These are phyloP conservation scores for Sebastes goodei DNA, from an alignment of 2,797 vertebrate species.

Conservation along the genomic window DNA sequence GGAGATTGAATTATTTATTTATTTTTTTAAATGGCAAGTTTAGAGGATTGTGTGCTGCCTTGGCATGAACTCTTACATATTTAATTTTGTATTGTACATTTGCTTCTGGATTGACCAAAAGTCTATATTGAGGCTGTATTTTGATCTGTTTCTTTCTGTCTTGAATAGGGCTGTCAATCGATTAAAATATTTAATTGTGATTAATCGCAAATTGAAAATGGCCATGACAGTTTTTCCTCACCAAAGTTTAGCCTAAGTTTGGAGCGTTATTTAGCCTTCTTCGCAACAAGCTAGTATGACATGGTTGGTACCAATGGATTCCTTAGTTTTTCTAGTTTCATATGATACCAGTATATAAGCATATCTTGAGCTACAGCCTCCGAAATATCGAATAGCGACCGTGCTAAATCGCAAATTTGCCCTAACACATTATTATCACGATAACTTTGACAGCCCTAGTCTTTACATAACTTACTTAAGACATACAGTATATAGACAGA, in stretches of 20 bases:
- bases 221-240: too few relatives aligned
- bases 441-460: neutral
- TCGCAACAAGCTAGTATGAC: accelerated
- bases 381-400: too few relatives aligned
- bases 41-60: neutral
- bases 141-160: neutral
- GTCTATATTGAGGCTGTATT: neutral
- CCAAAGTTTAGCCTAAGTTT: too few relatives aligned
- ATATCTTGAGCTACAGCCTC: too few relatives aligned
- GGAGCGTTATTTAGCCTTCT: too few relatives aligned
- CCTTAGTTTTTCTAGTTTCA: too few relatives aligned
- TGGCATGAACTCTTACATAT: neutral
- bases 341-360: too few relatives aligned
- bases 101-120: neutral
- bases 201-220: too few relatives aligned
- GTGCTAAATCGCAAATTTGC: too few relatives aligned
- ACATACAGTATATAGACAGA: constrained; percentile 8
- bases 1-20: neutral
- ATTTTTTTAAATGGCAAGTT: neutral
- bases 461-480: neutral
- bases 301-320: too few relatives aligned
- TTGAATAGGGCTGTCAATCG: accelerated
- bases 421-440: too few relatives aligned
- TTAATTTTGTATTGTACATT: neutral
- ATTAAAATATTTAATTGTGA: too few relatives aligned